These are phyloP conservation scores for Thymelicus sylvestris DNA, from an alignment of 2,888 invertebrate species.

Conservation along the genomic window DNA sequence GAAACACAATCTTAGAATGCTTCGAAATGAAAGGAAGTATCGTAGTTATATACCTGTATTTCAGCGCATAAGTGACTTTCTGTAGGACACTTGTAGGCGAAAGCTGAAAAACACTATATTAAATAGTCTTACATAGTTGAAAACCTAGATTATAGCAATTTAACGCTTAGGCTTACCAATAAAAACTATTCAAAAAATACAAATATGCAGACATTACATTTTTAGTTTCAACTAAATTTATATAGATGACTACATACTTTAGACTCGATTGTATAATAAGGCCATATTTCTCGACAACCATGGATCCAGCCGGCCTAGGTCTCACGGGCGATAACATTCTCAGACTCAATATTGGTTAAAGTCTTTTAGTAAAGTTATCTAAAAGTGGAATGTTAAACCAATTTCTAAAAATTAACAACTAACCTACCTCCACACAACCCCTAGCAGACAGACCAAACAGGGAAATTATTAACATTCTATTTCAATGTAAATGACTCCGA, in stretches of 20 bases:
- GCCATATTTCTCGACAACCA: slow-evolving; percentile 33
- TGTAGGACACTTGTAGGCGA: slow-evolving; percentile 15
- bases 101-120: slow-evolving; percentile 18
- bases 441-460: slow-evolving; percentile 20
- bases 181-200: slow-evolving; percentile 34
- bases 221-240: slow-evolving; percentile 14
- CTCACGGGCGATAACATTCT: slow-evolving; percentile 43
- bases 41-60: not conserved
- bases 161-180: slow-evolving; percentile 24
- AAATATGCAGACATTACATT: slow-evolving; percentile 29
- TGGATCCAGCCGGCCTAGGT: slow-evolving; percentile 19
- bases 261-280: slow-evolving; percentile 24
- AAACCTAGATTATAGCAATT: slow-evolving; percentile 23
- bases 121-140: slow-evolving; percentile 17
- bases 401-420: slow-evolving; percentile 54
- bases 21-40: slow-evolving; percentile 8
- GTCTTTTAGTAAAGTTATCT: slow-evolving; percentile 47
- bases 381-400: slow-evolving; percentile 58
- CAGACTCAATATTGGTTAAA: slow-evolving; percentile 46
- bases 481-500: not conserved
- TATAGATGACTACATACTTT: slow-evolving; percentile 14
- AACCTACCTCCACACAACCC: slow-evolving; percentile 33
- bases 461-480: slow-evolving; percentile 2
- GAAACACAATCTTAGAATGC: slow-evolving; percentile 7
- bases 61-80: not conserved